Base-by-base conservation (phyloP, 1,140 invertebrate species). In the Alviniconcha marisindica region DNA sequence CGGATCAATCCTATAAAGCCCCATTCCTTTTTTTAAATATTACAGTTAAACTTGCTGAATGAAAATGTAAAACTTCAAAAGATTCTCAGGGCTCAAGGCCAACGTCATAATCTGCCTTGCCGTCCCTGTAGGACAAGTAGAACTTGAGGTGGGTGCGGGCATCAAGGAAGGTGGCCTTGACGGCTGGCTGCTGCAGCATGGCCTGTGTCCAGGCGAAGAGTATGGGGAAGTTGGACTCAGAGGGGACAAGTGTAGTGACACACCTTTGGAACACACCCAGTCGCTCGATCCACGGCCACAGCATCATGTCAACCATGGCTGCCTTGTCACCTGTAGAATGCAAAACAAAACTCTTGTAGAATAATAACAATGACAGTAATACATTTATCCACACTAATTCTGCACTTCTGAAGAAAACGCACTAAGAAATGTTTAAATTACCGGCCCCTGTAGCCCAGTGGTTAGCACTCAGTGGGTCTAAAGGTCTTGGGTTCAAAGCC, bases 261-360 rank as follows among this genome's bases (percentile, higher is more conserved):
- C 77, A 48, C 12, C 33, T 81, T 2, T 78, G 38, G 31, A 89
- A 36, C 3, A 86, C 66, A n/a, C 71, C 56, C 21, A 91, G 31
- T 63, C 90, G 73, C 76, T 91, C 90, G 77, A 91, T 87, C 87
- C 87, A 88, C 15, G 90, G 90, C 90, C 90, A 91, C 18, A 91
- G 44, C 81, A 86, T 84, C 28, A 89, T 88, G 77, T 91, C 90
- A 12, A 89, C 81, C 84, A 89, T 88, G n/a, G 84, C 81, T 18
- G 86, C 83, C 10, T 84, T 44, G 36, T 31, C 44, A 15, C 87
- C 89, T 89, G 82, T n/a, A 15, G 7, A 76, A 73, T n/a, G 36
- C 36, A 71, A 74, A 5, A 71, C 31, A 71, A 10, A 38, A 40
- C 10, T 36, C 24, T 71, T 33, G 7, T 38, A 14, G 3, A 63